Evolutionary conservation across 30 jellyfish, hydroid and myxozoan genomes (phyloP), one percentile per base, ranked within the genome.

Genomic region (Turritopsis dohrnii): DNA sequence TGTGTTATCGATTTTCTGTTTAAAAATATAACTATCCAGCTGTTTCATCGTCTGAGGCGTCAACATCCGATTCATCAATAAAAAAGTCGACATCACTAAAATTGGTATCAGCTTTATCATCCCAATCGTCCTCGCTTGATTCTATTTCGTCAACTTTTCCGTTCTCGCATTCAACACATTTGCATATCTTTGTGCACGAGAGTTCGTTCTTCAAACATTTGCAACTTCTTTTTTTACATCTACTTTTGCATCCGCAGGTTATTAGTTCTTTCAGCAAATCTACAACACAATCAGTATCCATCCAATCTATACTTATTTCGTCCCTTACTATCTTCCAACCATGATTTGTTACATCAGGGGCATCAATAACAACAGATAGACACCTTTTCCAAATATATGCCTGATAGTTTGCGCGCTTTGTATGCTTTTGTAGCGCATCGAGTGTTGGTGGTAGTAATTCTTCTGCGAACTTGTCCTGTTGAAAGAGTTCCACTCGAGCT

Each of bases 141-240:
- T 69, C 77, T 7, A 16, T 27, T 8, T n/a, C 19, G 19, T 7
- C 77, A 69, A 7, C 30, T 69, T 69, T 69, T 69, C 77, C 16
- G 23, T 82, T 87, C 54, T 53, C 60, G 52, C 95, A 87, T 60
- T 71, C 84, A 13, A n/a, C 53, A 79, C 95, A 87, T 72, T 79
- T 76, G 76, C 95, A 87, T 65, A 74, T 54, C 71, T 71, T 87
- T 28, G 71, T 81, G 84, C 95, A 87, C 53, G 25, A 53, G 26
- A 52, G 52, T 19, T 66, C 79, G 30, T 65, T 77, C 54, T 87
- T 87, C n/a, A 21, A 29, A 79, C 95, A 87, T 23, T 83, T 16
- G 87, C 95, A 87, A 28, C 87, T 81, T 71, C 31, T 87, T 41
- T 82, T 87, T 73, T 22, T 74, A 87, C 95, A 87, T 21, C 88